Evolutionary conservation across 1,140 invertebrate species (phyloP).

Genomic region (Wasmannia auropunctata): DNA sequence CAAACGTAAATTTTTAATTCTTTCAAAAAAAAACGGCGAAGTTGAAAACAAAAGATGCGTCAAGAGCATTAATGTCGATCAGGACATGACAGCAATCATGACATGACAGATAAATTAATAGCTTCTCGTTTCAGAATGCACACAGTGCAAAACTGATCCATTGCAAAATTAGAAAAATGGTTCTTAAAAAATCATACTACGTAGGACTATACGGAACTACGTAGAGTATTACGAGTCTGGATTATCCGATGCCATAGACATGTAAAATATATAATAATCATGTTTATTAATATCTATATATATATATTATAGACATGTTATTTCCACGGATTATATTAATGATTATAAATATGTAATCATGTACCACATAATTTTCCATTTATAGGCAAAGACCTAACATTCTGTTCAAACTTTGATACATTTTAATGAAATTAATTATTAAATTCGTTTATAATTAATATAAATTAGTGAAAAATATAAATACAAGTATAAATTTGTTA

Average conservation of each 20-base stretch:
- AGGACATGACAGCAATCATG: not conserved
- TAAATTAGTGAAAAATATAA: slow-evolving; percentile 7
- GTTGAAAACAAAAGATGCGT: not conserved
- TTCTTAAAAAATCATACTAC: too few species aligned
- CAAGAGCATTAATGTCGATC: not conserved
- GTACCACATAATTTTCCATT: not conserved
- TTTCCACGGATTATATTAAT: not conserved
- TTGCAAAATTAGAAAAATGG: not conserved
- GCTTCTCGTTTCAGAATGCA: slow-evolving; percentile 1
- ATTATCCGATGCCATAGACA: slow-evolving; percentile 33
- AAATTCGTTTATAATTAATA: not conserved
- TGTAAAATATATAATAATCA: not conserved
- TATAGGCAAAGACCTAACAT: not conserved
- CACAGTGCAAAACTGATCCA: not conserved
- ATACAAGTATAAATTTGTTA: not conserved
- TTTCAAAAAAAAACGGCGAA: not conserved
- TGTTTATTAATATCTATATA: not conserved
- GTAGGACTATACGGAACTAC: not conserved
- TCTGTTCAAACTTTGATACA: not conserved
- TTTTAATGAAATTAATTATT: not conserved
- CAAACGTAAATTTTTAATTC: slow-evolving; percentile 1
- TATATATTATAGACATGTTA: too few species aligned
- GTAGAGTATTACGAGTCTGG: not conserved
- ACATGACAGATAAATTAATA: not conserved
- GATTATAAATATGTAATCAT: not conserved